Base-by-base conservation (phyloP, 2,888 invertebrate genomes). In the Campoletis raptor region DNA sequence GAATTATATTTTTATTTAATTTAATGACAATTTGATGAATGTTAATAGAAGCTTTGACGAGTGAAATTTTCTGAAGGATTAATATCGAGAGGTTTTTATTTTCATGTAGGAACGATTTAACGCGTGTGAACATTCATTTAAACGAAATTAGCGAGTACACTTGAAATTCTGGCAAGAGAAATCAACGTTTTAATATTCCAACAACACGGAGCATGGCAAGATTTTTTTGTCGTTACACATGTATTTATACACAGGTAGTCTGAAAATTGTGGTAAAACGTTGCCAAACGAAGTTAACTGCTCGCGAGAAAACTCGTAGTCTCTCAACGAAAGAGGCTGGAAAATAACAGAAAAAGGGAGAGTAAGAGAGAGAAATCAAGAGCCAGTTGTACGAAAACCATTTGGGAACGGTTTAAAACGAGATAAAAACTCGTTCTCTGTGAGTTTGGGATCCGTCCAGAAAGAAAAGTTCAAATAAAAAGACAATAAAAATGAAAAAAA, bases 231-330 rank as follows among this genome's bases (percentile, higher is more conserved):
- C 36, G 57, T 52, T 24, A 15, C 21, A 21, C 57, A 67, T 66
- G 72, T 57, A 77, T 66, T 64, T 54, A 45, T 82, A 82, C 40
- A 45, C 73, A 67, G 57, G 24, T 57, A 61, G 57, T 61, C 45
- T 54, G 78, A 67, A 70, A 82, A 73, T 83, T 52, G 78, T 61
- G 74, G 72, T 61, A 83, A 85, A 85, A 79, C 79, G 87, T 85
- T 85, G 85, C 81, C 84, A 84, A 84, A 84, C 79, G 69, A 61
- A 80, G 80, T 74, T 83, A 80, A 80, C 61, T 69, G 69, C 18
- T 48, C 84, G 80, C 61, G 84, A 84, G 74, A 73, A 84, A 76
- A 70, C 74, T 84, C 74, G 74, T 76, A 57, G 21, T 21, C 24
- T 52, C 48, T 66, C 15, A 70, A 57, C 52, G n/a, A 30, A 64